Base-by-base conservation (phyloP, 2,797 vertebrate species). In the Bucorvus abyssinicus region DNA sequence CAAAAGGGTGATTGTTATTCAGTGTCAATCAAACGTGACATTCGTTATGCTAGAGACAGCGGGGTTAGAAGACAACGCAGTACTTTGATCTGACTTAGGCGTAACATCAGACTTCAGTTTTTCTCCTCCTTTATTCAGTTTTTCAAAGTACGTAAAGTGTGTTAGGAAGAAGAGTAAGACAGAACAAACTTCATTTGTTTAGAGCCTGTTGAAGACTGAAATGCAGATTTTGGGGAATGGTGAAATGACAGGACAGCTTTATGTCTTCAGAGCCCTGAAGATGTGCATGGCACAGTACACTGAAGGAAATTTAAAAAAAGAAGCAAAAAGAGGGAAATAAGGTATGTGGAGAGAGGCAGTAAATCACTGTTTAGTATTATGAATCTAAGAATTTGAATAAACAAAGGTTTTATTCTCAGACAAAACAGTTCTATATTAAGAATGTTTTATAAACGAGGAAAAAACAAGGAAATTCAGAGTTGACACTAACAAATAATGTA, bases 401-500 rank as follows among this genome's bases (percentile, higher is more conserved):
- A 84, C 26, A 85, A 36, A 73, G 50, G 69, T 56, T 81, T 93
- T 87, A 55, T 73, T 85, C 49, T 69, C 50, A 93, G 90, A 93
- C 89, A 90, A 94, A 96, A 94, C 7, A 16, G 59, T 57, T 93
- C 77, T 82, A 52, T 79, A 83, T 80, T 91, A 94, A 86, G 55
- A 4, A 4, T 86, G 30, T 59, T 94, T 74, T 65, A 87, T 79
- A 82, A 93, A 94, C 26, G 21, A 87, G 68, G 67, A 49, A 88
- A 81, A 86, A 40, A 0, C 53, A 92, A 89, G 50, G 78, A 89
- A 90, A 87, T 57, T 56, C 22, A 79, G 89, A 92, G 50, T 10
- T 59, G 88, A 80, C 34, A 56, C 14, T 70, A 75, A 89, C 45
- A 95, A 78, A 87, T 88, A 44, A 85, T 5, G 23, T 32, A 81